phyloP scores from a whole-genome alignment of 1,140 invertebrate species.

The Vanessa tameamea region DNA sequence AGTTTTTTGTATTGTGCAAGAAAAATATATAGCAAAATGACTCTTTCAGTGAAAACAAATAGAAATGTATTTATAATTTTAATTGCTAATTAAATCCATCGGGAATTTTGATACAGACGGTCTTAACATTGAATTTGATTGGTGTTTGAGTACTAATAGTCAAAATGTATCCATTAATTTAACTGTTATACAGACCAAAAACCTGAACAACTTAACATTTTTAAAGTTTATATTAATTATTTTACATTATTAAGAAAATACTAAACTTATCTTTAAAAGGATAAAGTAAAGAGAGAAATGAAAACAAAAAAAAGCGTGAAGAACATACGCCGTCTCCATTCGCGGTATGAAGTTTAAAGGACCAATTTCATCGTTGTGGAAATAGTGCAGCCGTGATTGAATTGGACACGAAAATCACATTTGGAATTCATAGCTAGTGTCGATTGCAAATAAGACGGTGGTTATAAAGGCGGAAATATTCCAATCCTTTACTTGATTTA shows the following conservation, averaged over 20 bases:
- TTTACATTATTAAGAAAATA: too few relatives aligned
- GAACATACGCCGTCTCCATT: background rate
- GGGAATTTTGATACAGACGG: too few relatives aligned
- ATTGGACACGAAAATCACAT: constrained; percentile 18
- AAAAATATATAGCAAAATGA: background rate
- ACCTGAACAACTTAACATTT: too few relatives aligned
- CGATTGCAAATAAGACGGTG: constrained; percentile 32
- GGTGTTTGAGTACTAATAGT: too few relatives aligned
- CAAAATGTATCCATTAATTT: too few relatives aligned
- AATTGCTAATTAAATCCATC: too few relatives aligned
- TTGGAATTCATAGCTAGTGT: constrained; percentile 29
- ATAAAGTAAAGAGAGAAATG: background rate
- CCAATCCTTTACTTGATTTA: constrained; percentile 54
- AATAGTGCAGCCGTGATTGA: constrained; percentile 10
- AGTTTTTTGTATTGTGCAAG: constrained; percentile 28
- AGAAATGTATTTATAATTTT: too few relatives aligned
- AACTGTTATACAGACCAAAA: too few relatives aligned
- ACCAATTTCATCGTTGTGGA: background rate
- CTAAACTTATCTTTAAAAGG: background rate
- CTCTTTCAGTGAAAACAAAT: background rate
- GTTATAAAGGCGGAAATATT: constrained; percentile 42
- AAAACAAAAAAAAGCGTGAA: background rate
- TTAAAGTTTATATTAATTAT: too few relatives aligned
- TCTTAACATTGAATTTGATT: too few relatives aligned
- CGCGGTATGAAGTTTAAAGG: background rate